Evolutionary conservation across 2,113 vertebrate genomes (phyloP).

Genomic region (Notechis scutatus): DNA sequence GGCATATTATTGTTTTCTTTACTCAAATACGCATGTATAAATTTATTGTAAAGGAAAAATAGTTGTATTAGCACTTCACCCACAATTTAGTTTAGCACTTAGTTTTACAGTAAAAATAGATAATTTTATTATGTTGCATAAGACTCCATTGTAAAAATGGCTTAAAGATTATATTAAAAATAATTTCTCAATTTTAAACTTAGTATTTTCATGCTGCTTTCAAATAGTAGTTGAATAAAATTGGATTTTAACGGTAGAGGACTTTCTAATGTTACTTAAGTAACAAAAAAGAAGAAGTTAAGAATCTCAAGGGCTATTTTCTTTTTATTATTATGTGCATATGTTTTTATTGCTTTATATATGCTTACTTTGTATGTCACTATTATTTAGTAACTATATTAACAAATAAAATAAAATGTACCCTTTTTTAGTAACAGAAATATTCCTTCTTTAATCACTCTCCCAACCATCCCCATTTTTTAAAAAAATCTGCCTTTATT

Average conservation of each 20-base stretch:
- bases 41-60: not conserved
- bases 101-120: not conserved
- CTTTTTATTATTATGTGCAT: not conserved
- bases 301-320: not conserved
- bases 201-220: not conserved
- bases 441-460: not conserved
- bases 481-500: not conserved
- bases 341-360: not conserved
- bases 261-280: not conserved
- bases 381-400: not conserved
- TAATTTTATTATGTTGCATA: not conserved
- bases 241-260: not conserved
- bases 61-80: not conserved
- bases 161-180: not conserved
- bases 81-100: not conserved
- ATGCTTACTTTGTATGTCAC: not conserved
- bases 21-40: not conserved
- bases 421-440: not conserved
- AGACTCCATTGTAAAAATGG: not conserved
- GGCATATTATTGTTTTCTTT: not conserved
- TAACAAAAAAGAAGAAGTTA: not conserved
- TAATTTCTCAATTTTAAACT: not conserved
- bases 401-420: not conserved
- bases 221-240: not conserved
- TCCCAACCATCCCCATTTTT: not conserved